Evolutionary conservation across 2,888 invertebrate species (phyloP), one percentile per base, ranked within the genome.

Genomic region (Apamea epomidion): DNA sequence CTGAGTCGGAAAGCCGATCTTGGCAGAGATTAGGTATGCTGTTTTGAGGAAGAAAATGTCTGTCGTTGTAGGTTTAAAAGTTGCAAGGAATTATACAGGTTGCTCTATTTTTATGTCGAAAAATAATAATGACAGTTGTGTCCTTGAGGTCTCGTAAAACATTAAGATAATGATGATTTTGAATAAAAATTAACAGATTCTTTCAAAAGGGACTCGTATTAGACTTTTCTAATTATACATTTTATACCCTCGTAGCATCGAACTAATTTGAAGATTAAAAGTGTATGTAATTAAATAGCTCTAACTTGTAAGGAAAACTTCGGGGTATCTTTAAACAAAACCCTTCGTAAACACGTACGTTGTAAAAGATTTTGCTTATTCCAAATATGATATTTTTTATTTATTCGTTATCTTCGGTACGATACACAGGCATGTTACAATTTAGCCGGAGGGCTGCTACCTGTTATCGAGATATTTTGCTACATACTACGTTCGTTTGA

Each of bases 1-100:
- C 65, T 45, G 74, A 76, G 84, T 87, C 65, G 64, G 71, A 84
- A 80, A 85, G 85, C 85, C 69, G 87, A 85, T 87, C 85, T 85
- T 87, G 70, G 78, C 48, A 74, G 67, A 84, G 87, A 84, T 85
- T 87, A 78, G 82, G 62, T 64, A 85, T 87, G 80, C 65, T 74
- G 74, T 67, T 70, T 79, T 72, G 62, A 71, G 70, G 65, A 86
- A 76, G 76, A 82, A 64, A 82, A 83, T 82, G 58, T 72, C 71
- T 81, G 42, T 71, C 60, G 4, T 70, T 51, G 65, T 58, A 21
- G 16, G 62, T 65, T 70, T 65, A 60, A 45, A 84, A 70, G 42
- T 65, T 70, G 48, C 29, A 18, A 32, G n/a, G 42, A 54, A 29
- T 37, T 37, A 48, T 58, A 37, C n/a, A 69, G 29, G 69, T 25